phyloP scores from a whole-genome alignment of 2,797 vertebrate species.

The Mormyrops attenuatus region DNA sequence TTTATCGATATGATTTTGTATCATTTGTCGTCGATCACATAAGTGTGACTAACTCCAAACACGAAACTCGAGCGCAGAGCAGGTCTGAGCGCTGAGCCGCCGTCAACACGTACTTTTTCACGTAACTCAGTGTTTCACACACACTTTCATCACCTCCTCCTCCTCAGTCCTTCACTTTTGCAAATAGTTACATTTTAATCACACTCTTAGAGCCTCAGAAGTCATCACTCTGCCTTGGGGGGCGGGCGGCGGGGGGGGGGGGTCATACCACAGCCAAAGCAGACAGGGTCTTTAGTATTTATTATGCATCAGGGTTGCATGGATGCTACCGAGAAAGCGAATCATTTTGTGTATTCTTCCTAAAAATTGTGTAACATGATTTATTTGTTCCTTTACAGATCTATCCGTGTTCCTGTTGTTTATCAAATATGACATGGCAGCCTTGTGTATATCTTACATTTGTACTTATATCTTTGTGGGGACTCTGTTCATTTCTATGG shows the following conservation, averaged over 20 bases:
- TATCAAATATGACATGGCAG: neutral
- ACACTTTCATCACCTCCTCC: neutral
- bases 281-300: neutral
- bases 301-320: neutral
- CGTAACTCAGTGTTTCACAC: neutral
- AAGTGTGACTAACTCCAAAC: neutral
- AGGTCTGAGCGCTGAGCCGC: neutral
- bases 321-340: neutral
- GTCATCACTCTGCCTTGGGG: neutral
- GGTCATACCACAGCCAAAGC: neutral
- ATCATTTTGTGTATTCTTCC: neutral
- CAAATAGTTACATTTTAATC: neutral
- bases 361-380: neutral
- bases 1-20: neutral
- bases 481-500: neutral
- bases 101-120: neutral
- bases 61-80: neutral
- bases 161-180: neutral
- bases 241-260: neutral
- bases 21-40: neutral
- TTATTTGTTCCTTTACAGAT: neutral
- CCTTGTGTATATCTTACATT: neutral
- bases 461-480: neutral
- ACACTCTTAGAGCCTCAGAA: neutral
- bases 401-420: neutral